Conservation (phyloP, 2,113 vertebrate genomes). For the Sinosuthora webbiana region DNA sequence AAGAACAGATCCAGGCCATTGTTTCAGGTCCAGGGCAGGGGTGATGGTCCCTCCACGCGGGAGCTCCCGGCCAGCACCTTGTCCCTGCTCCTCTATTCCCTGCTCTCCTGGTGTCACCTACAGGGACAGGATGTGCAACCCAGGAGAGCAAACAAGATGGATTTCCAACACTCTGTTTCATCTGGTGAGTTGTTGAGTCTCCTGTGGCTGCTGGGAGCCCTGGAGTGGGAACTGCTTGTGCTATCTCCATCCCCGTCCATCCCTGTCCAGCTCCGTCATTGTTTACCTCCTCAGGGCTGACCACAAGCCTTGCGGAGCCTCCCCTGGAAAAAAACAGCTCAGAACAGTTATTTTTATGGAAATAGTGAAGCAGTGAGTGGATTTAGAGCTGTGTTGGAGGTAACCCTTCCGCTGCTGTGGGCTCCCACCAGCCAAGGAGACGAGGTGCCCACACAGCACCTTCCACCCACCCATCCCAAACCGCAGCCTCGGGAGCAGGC, state of each 20-base stretch:
- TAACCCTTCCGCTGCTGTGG: not conserved
- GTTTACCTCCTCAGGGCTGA: constrained; percentile 24
- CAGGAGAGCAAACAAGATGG: not conserved
- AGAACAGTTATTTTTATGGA: constrained; percentile 9
- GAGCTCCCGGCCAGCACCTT: not conserved
- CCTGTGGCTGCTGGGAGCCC: not conserved
- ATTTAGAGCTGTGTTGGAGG: not conserved
- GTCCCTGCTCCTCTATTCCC: not conserved
- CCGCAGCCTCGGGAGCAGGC: not conserved
- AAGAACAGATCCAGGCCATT: not conserved
- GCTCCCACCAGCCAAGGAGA: not conserved
- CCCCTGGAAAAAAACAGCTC: not conserved
- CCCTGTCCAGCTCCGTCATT: not conserved
- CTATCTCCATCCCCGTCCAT: not conserved
- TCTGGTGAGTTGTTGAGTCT: not conserved
- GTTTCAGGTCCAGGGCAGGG: not conserved
- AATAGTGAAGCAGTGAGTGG: not conserved
- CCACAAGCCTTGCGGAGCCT: not conserved
- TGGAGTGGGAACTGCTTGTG: not conserved
- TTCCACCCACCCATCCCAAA: not conserved
- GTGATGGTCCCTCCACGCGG: not conserved
- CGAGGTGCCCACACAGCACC: not conserved
- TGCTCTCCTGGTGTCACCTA: not conserved
- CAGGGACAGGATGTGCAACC: not conserved
- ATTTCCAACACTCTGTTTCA: not conserved